phyloP scores from a whole-genome alignment of 2,888 invertebrate genomes.

The Alloscopus bannaensis region DNA sequence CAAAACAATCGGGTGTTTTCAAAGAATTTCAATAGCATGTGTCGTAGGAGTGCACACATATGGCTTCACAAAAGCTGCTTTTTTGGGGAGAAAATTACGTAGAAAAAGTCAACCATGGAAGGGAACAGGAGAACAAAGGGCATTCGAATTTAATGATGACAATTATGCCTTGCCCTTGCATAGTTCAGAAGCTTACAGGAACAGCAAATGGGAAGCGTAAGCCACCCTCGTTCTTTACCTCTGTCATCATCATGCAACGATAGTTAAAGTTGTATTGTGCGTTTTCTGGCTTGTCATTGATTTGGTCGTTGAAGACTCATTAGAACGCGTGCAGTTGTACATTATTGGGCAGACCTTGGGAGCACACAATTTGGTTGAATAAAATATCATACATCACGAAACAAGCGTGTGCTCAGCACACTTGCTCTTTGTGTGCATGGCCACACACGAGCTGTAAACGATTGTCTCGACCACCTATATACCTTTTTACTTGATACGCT shows the following conservation, averaged over 20 bases:
- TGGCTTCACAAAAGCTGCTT: no score
- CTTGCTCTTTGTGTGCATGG: not conserved
- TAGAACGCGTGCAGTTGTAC: no score
- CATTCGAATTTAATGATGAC: not conserved
- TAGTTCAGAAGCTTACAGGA: not conserved
- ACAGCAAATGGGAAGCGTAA: not conserved
- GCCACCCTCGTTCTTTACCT: not conserved
- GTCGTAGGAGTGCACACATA: no score
- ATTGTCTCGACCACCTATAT: not conserved
- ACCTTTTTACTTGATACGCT: not conserved
- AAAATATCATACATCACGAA: no score
- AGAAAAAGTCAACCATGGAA: not conserved
- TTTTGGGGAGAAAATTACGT: no score
- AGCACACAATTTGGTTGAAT: no score
- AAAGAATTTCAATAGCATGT: no score
- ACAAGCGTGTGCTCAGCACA: not conserved
- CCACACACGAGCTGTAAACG: not conserved
- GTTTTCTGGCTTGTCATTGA: conserved; percentile 16
- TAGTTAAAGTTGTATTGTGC: not conserved
- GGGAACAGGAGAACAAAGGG: not conserved
- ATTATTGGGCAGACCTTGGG: no score
- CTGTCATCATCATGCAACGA: not conserved
- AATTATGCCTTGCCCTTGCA: no score
- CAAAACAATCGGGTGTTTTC: not conserved
- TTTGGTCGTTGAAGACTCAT: conserved; percentile 45